Base-by-base conservation (phyloP, 2,888 invertebrate species). In the Blera fallax region DNA sequence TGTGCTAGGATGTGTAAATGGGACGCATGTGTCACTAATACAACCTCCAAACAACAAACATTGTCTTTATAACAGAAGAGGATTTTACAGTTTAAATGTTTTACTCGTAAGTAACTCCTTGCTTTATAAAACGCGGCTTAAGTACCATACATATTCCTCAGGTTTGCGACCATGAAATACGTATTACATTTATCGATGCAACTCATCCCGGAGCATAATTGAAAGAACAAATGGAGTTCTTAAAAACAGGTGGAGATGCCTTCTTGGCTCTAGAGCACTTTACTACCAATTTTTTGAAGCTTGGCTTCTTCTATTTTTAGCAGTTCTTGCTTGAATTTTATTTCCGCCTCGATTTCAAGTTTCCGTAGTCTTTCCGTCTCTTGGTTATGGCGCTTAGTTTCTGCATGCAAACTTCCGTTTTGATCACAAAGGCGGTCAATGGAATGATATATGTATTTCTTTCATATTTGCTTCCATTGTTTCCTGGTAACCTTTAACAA, bases 361-460 rank as follows among this genome's bases (percentile, higher is more conserved):
- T 34, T 37, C 8, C 37, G 18, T 11, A 58, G 11, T 37, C 37
- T 37, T 58, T 58, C 18, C 37, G 37, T 58, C 2, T 24, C 60
- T 40, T 21, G 24, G 40, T 60, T 60, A 52, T 52, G 52, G 40
- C 40, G 58, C n/a, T 58, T 58, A 4, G 16, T 32, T 58, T 34
- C 34, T 18, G 14, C 56, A 34, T 6, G 48, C 10, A 48, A 8
- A 18, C 48, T 18, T 21, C 21, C 21, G 18, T 21, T 21, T 48
- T 48, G 32, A 34, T 56, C 56, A 58, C 56, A 58, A 18, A 21
- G 21, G n/a, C 37, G 37, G 11, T 58, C 21, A 58, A 58, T 58
- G 11, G 58, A 58, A 58, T 21, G 37, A 21, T 58, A 58, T 21
- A 58, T 37, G 11, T 5, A 5, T 32, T n/a, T n/a, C n/a, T n/a